Conservation (phyloP, 2,888 invertebrate genomes). For the Stramonita haemastoma region DNA sequence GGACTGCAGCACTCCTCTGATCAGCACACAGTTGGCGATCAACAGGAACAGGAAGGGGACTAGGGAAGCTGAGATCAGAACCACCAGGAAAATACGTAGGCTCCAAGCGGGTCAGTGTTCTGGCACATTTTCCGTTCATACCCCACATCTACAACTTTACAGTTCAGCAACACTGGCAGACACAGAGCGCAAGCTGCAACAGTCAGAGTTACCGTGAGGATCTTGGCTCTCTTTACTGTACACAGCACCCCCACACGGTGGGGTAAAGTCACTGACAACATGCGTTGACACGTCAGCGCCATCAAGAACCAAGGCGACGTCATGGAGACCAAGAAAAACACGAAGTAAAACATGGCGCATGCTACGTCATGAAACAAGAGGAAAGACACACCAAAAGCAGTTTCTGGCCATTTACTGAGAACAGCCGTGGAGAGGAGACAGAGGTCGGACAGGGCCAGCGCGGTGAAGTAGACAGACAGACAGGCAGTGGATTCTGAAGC, state of each 20-base stretch:
- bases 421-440: not conserved
- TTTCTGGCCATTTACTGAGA: not conserved
- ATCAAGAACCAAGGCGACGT: not conserved
- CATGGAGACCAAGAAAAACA: not conserved
- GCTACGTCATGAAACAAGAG: not conserved
- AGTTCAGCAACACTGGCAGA: not conserved
- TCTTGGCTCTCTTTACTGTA: not conserved
- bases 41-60: not conserved
- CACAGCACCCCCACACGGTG: not conserved
- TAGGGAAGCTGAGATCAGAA: not conserved
- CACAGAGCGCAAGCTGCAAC: not conserved
- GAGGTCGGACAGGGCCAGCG: not conserved
- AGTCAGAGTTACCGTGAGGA: not conserved
- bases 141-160: not conserved
- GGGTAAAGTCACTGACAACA: not conserved
- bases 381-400: not conserved
- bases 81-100: not conserved
- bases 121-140: not conserved
- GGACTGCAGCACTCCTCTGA: not conserved
- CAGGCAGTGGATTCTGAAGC: slow-evolving; percentile 1
- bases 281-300: slow-evolving; percentile 4
- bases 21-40: not conserved
- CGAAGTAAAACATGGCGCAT: not conserved
- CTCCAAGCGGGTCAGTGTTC: not conserved
- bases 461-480: slow-evolving; percentile 7